Percentiles rank a stretch among this genome's conserved stretches.
These are phyloP conservation scores for Hypselothyrea guttata DNA, from an alignment of 2,888 invertebrate species.

Conservation along the genomic window DNA sequence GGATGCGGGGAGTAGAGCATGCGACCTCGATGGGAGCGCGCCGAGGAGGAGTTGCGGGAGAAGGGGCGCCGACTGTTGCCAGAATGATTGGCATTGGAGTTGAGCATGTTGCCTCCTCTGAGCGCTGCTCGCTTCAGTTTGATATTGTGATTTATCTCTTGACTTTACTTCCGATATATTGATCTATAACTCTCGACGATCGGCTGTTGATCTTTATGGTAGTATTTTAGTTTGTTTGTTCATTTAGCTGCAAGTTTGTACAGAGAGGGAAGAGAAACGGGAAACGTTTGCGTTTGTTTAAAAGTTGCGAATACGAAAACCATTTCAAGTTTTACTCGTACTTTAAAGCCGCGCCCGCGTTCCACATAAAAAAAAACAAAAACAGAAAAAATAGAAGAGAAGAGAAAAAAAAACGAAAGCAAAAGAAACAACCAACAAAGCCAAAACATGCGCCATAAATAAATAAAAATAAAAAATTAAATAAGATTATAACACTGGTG, in stretches of 20 bases:
- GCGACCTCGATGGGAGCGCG: slow-evolving; percentile 80
- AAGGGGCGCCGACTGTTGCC: slow-evolving; percentile 81
- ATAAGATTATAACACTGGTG: slow-evolving; percentile 8
- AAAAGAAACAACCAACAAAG: slow-evolving; percentile 71
- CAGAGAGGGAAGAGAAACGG: slow-evolving; percentile 36
- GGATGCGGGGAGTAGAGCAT: slow-evolving; percentile 81
- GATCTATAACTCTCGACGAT: too few relatives aligned
- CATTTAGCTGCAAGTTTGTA: slow-evolving; percentile 55
- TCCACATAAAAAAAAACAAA: slow-evolving; percentile 31
- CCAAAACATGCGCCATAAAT: slow-evolving; percentile 64
- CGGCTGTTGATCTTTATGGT: too few relatives aligned
- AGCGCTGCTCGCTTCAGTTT: slow-evolving; percentile 29
- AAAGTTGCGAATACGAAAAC: slow-evolving; percentile 22
- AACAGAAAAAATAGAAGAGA: slow-evolving; percentile 50
- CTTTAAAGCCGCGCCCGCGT: slow-evolving; percentile 60
- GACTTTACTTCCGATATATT: too few relatives aligned
- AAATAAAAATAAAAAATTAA: slow-evolving; percentile 13
- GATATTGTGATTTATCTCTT: slow-evolving; percentile 14
- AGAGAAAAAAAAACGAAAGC: too few relatives aligned
- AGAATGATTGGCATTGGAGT: slow-evolving; percentile 77
- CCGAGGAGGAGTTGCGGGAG: slow-evolving; percentile 80
- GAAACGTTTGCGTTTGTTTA: slow-evolving; percentile 49
- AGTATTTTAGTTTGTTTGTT: slow-evolving; percentile 27
- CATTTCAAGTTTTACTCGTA: slow-evolving; percentile 32
- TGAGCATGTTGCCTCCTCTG: slow-evolving; percentile 64